Percentiles rank a stretch among this genome's conserved stretches.
Conservation (phyloP, 2,113 vertebrate genomes). For the Myiozetetes cayanensis region DNA sequence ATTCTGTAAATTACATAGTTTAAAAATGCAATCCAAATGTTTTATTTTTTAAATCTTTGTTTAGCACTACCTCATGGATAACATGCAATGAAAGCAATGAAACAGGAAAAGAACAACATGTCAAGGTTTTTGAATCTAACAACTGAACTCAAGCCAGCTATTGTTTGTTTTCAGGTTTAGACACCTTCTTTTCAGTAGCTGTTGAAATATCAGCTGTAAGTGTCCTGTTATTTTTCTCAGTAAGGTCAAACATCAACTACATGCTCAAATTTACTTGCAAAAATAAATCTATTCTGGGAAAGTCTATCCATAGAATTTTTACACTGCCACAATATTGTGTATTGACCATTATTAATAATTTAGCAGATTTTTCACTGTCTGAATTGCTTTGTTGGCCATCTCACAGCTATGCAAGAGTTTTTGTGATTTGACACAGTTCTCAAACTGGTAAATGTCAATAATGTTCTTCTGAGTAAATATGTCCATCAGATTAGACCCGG, state of each 20-base stretch:
- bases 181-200: neutral
- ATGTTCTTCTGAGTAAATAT: conserved; percentile 36
- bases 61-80: neutral
- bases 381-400: conserved; percentile 48
- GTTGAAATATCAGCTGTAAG: neutral
- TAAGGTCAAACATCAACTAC: neutral
- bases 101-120: neutral
- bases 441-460: conserved; percentile 21
- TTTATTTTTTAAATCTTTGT: neutral
- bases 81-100: neutral
- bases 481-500: conserved; percentile 11
- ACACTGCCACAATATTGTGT: neutral
- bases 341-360: neutral
- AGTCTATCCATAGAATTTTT: neutral
- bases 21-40: neutral
- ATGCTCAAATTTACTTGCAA: neutral
- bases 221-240: neutral
- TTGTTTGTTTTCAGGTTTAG: neutral
- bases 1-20: neutral
- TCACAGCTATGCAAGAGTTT: neutral
- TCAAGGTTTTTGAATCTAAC: neutral
- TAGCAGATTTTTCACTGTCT: conserved; percentile 42
- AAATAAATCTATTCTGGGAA: conserved; percentile 25
- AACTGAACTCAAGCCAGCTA: neutral
- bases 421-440: conserved; percentile 1